phyloP scores from a whole-genome alignment of 2,797 vertebrate genomes.

The Jordanella pulchra region DNA sequence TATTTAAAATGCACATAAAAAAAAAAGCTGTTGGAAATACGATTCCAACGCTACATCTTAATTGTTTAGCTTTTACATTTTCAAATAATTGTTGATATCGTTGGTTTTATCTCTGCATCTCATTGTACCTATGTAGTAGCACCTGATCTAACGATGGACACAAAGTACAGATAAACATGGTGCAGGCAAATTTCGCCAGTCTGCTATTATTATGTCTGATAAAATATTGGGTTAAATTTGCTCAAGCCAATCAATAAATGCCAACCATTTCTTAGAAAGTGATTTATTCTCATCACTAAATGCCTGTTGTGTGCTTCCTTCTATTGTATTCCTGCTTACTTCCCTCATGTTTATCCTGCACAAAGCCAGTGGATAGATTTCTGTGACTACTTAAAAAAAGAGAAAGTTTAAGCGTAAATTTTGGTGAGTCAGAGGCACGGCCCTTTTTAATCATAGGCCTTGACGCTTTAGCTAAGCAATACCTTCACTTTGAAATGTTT shows the following conservation, averaged over 20 bases:
- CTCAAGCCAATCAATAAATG: background rate
- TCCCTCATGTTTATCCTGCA: background rate
- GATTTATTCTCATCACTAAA: background rate
- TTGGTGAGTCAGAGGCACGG: background rate
- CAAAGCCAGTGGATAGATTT: background rate
- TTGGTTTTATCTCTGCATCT: too few species aligned
- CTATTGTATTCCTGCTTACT: background rate
- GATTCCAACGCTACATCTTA: too few species aligned
- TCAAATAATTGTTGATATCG: too few species aligned
- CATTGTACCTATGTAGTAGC: too few species aligned
- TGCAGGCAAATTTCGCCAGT: too few species aligned
- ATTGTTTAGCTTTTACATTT: too few species aligned
- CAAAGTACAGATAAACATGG: too few species aligned
- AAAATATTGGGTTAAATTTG: background rate
- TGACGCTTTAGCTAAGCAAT: background rate
- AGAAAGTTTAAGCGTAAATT: background rate
- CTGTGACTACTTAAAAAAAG: background rate
- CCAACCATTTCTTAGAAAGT: background rate
- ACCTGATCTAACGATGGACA: too few species aligned
- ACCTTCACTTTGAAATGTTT: background rate
- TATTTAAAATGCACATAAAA: too few species aligned
- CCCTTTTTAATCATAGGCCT: slow-evolving; percentile 13
- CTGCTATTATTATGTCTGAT: background rate
- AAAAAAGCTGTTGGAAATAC: too few species aligned
- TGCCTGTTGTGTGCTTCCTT: background rate